These are phyloP conservation scores for Cotesia glomerata DNA, from an alignment of 1,140 invertebrate species.

Conservation along the genomic window DNA sequence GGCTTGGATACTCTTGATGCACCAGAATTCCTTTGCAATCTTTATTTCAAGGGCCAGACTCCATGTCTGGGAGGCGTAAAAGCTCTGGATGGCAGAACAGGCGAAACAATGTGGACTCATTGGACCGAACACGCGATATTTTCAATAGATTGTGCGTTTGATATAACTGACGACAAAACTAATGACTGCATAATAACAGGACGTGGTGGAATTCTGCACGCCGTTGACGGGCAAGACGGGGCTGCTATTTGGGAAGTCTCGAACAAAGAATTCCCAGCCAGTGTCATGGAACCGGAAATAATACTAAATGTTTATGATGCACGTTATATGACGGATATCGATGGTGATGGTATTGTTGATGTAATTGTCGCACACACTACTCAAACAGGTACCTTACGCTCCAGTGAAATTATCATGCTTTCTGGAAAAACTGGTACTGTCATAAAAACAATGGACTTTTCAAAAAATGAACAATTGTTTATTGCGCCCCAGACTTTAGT, in stretches of 20 bases:
- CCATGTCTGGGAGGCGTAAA: conserved; percentile 81
- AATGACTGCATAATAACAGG: conserved; percentile 80
- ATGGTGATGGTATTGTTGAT: conserved; percentile 76
- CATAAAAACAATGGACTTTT: conserved; percentile 70
- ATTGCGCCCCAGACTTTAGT: conserved; percentile 71
- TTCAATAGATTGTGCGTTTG: conserved; percentile 75
- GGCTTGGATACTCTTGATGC: conserved; percentile 51
- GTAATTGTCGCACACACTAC: conserved; percentile 74
- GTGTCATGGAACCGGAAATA: conserved; percentile 52
- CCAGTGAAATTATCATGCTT: conserved; percentile 72
- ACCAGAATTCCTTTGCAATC: conserved; percentile 66
- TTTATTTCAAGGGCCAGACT: conserved; percentile 69
- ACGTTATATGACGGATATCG: conserved; percentile 74
- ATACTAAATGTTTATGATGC: conserved; percentile 70
- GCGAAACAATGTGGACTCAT: conserved; percentile 77
- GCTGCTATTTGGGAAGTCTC: conserved; percentile 72
- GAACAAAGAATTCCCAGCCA: conserved; percentile 40
- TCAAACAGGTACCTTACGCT: conserved; percentile 57
- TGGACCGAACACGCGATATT: conserved; percentile 79
- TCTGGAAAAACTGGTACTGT: conserved; percentile 74
- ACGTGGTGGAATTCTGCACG: conserved; percentile 74
- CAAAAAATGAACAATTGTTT: conserved; percentile 75
- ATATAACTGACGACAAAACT: conserved; percentile 74
- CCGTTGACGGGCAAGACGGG: conserved; percentile 74
- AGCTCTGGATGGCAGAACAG: conserved; percentile 76